Base-by-base conservation (phyloP, 1,140 invertebrate genomes). In the Drosophila parabipectinata region DNA sequence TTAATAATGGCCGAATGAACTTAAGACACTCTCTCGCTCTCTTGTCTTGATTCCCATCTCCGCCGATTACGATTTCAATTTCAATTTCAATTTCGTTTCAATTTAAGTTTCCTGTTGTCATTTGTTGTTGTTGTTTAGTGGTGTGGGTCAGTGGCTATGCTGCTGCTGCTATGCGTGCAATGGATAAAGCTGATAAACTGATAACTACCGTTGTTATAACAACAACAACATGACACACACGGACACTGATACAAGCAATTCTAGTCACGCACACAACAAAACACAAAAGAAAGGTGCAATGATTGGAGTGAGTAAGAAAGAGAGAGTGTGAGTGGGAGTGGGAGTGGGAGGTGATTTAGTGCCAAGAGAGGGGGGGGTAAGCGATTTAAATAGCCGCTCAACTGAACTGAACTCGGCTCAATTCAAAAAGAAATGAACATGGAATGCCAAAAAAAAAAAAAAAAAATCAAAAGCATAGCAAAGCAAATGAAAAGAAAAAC, bases 121-220 rank as follows among this genome's bases (percentile, higher is more conserved):
- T 63, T 68, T 66, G 62, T 59, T 69, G 66, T 44, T 62, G 51
- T 54, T 37, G 34, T 37, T 8, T 44, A 54, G 69, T 71, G 59
- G 60, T 50, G 60, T 50, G 9, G 21, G 28, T 14, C 39, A 14
- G 39, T 47, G 44, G 8, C 44, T 8, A 57, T 78, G 47, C 55
- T 73, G n/a, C n/a, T 62, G 60, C 28, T 60, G 34, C 34, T 77
- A 53, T 62, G 68, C 52, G 53, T 57, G 53, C 62, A 58, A 12
- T 61, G 47, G 54, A 72, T 77, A 69, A 51, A 61, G 69, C 54
- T 81, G 77, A 80, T 84, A 79, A 83, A 78, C 59, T 78, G 79
- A 83, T 83, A 83, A 73, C 73, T 73, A 68, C 58, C 71, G 73
- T 61, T 85, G 81, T 87, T 87, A 81, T 85, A 82, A 87, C 81